Base-by-base conservation (phyloP, 2,888 invertebrate genomes). In the Falcaria lacertinaria region DNA sequence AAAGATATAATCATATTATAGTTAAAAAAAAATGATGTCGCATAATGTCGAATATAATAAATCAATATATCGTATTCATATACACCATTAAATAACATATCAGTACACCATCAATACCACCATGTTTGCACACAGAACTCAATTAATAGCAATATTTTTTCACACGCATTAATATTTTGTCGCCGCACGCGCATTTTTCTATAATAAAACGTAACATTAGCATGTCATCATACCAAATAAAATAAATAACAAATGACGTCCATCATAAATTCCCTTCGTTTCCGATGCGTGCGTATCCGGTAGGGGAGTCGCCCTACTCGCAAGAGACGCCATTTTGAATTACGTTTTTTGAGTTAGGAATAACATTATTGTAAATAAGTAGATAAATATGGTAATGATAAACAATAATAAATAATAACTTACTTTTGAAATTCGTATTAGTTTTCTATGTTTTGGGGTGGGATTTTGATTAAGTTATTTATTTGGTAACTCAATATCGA, bases 251-350 rank as follows among this genome's bases (percentile, higher is more conserved):
- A 67, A 70, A 69, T 71, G 69, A 62, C 63, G 65, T 54, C 58
- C 61, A 53, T 63, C 64, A 74, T 79, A 80, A 81, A 78, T 73
- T 70, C 64, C 57, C 52, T 65, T 61, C 64, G 73, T 73, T 84
- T 87, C 87, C 83, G 83, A 74, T 74, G 71, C 62, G 63, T 57
- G 60, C 52, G 64, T 64, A 69, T 79, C 80, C 80, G 79, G 77
- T 66, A 65, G 80, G 82, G 86, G 84, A 69, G 77, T 50, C 76
- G 78, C 85, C 84, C 86, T 73, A 74, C 63, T 54, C 50, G 57
- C 45, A 48, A 13, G 48, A 58, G 70, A 60, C 76, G 84, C 85
- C 84, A 85, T 85, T 71, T 83, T 85, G 70, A 60, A 69, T 77
- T 74, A 28, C 69, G 64, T 71, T 73, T 74, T 78, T 75, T 58